Evolutionary conservation across 2,888 invertebrate species (phyloP).

Genomic region (Acrobasis consociella): DNA sequence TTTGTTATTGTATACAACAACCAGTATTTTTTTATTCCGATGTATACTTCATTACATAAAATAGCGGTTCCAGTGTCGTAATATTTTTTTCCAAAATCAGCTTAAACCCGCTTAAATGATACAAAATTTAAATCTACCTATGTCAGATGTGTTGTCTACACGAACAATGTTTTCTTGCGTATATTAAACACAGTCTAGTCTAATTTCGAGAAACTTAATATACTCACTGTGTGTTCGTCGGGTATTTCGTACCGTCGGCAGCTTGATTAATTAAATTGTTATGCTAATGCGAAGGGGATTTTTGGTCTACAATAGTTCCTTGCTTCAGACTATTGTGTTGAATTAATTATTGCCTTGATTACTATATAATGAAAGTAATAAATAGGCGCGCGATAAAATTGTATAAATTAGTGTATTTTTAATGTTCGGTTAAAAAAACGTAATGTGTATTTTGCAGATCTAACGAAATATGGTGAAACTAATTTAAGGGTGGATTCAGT

Average conservation of each 20-base stretch:
- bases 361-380: constrained; percentile 22
- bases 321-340: constrained; percentile 23
- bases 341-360: constrained; percentile 27
- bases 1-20: too few relatives aligned
- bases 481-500: too few relatives aligned
- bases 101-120: too few relatives aligned
- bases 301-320: constrained; percentile 54
- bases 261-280: constrained; percentile 75
- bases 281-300: constrained; percentile 69
- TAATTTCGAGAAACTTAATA: constrained; percentile 17
- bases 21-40: too few relatives aligned
- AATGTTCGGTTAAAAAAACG: too few relatives aligned
- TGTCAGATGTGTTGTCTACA: neutral
- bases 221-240: constrained; percentile 16
- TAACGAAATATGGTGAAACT: too few relatives aligned
- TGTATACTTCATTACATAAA: too few relatives aligned
- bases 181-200: constrained; percentile 7
- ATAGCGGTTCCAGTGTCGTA: too few relatives aligned
- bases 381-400: neutral
- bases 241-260: constrained; percentile 35
- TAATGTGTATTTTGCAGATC: too few relatives aligned
- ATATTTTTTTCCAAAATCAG: neutral
- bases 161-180: constrained; percentile 4
- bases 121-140: neutral
- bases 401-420: neutral